Percentiles rank a stretch among this genome's conserved stretches.
Conservation (phyloP, 2,888 invertebrate species). For the Herminia tarsipennalis region DNA sequence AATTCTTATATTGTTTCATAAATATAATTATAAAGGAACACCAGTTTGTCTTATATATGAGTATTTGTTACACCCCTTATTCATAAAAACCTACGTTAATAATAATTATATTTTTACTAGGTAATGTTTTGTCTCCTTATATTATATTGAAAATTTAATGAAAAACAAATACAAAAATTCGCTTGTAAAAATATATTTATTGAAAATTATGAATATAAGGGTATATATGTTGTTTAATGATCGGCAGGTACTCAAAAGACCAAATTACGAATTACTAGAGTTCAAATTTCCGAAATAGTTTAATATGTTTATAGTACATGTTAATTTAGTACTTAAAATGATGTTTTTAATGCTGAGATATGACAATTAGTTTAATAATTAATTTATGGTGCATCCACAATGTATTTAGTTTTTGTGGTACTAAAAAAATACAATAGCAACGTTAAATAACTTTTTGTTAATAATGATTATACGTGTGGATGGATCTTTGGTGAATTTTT, state of each 20-base stretch:
- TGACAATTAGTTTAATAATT: slow-evolving; percentile 8
- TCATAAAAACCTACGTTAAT: too few species aligned
- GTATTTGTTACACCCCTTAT: too few species aligned
- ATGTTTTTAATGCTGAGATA: slow-evolving; percentile 24
- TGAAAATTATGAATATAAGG: too few species aligned
- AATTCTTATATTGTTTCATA: too few species aligned
- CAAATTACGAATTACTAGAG: slow-evolving; percentile 32
- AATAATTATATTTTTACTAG: too few species aligned
- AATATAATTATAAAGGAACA: too few species aligned
- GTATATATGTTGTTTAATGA: slow-evolving; percentile 11
- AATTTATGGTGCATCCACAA: neutral
- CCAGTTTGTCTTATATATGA: too few species aligned
- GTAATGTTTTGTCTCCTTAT: too few species aligned
- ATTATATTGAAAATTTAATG: too few species aligned
- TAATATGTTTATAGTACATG: slow-evolving; percentile 17
- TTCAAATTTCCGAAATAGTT: slow-evolving; percentile 17
- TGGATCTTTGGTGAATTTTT: neutral
- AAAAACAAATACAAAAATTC: too few species aligned
- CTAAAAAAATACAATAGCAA: neutral
- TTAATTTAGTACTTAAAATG: slow-evolving; percentile 7
- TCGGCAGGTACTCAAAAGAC: slow-evolving; percentile 16
- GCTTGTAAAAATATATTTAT: too few species aligned
- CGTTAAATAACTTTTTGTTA: neutral
- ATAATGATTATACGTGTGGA: too few species aligned
- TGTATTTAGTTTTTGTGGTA: neutral